Base-by-base conservation (phyloP, 2,113 vertebrate genomes). In the Dasyprocta punctata region DNA sequence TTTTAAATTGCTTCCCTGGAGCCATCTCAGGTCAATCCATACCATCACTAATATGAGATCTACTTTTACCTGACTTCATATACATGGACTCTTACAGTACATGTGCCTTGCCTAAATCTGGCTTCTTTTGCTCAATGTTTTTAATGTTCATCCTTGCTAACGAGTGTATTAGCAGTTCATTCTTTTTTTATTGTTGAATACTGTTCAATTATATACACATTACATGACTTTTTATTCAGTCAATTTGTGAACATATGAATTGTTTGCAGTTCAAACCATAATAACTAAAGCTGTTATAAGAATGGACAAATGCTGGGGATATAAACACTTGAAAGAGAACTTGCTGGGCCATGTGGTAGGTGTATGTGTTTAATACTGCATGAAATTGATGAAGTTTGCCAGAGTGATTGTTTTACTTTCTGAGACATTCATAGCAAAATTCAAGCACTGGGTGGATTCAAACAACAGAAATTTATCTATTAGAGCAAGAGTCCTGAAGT, bases 1-100 rank as follows among this genome's bases (percentile, higher is more conserved):
- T 30, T 52, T 52, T 49, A 14, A n/a, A 47, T 4, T 0, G 2
- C 12, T 3, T 14, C 20, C 69, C 47, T n/a, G 1, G 8, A 14
- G 24, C 10, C n/a, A 7, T 69, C 26, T 73, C 38, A 47, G 22
- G 4, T 63, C 28, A 28, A 3, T 16, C 2, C 6, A 41, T 22
- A 1, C 20, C 38, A 19, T 71, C 38, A 26, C 47, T 63, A 6
- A 8, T 17, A 41, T 49, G 33, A 41, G 54, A 61, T 41, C 75
- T 60, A 63, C 24, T 77, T 84, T 17, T 44, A 17, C 19, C 13
- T 67, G 19, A 54, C 47, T 65, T 81, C 9, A 38, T 26, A 26
- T 28, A 41, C 56, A 56, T 28, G 44, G 17, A 65, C 10, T 75
- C 44, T 49, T 8, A 30, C 2, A n/a, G 13, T 52, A 19, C 30